Base-by-base conservation (phyloP, 2,113 vertebrate genomes). In the Panthera tigris region DNA sequence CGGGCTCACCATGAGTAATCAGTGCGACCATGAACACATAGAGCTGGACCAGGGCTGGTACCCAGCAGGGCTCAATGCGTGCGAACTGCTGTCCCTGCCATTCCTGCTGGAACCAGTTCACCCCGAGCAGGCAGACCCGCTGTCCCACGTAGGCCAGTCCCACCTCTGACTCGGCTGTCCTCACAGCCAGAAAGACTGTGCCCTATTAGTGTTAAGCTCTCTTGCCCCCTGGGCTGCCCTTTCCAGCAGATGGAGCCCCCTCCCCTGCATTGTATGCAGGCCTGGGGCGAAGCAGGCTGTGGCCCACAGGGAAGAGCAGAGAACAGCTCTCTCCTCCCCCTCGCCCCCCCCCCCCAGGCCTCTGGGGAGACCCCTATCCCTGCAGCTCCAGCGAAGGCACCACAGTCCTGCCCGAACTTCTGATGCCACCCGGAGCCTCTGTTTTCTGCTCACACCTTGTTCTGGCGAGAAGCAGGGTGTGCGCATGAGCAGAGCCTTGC, bases 1-100 rank as follows among this genome's bases (percentile, higher is more conserved):
- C 27, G 23, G 41, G 36, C 16, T 14, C 15, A 23, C 63, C 1
- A 7, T 11, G 76, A 94, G 61, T 4, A 1, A 29, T 0, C 3
- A 2, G 4, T 2, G 29, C 4, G 19, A 7, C 15, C 13, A 0
- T 0, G 31, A 18, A 52, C 61, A 25, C 39, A 1, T 0, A 12
- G n/a, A 25, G 52, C 41, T 3, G 19, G 36, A n/a, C 55, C 31
- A 3, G 88, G 39, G 21, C 63, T 10, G 0, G 12, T 39, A 15
- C 19, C 61, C 7, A 0, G 39, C 16, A 0, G 19, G 10, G 31
- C n/a, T 55, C n/a, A 0, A 2, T 4, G n/a, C 1, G 0, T 9
- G 31, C 10, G 21, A 19, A n/a, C 57, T 7, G 52, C 19, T 1
- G 3, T 29, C 61, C 7, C 36, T 12, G 55, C 16, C 7, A 0